Base-by-base conservation (phyloP, 2,888 invertebrate genomes). In the Eubasilissa splendida region DNA sequence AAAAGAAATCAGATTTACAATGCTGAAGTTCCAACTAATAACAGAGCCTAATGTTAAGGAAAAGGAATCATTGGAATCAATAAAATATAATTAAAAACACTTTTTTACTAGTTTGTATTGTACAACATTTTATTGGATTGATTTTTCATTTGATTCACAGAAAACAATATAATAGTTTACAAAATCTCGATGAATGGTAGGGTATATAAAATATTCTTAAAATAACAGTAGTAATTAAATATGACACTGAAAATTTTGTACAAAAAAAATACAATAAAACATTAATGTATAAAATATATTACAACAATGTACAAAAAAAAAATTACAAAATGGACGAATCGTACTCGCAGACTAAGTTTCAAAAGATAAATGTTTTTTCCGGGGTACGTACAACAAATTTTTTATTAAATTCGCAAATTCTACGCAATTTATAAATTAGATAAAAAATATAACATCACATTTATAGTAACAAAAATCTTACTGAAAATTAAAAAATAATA, bases 291-390 rank as follows among this genome's bases (percentile, higher is more conserved):
- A 68, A 79, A 77, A 68, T 77, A 77, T 80, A 58, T 76, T 82
- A 82, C 82, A 82, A 52, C n/a, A 75, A 81, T 79, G 60, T 81
- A 81, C 79, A 79, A 33, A 75, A 76, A 74, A 58, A 50, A 71
- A 82, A 70, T 80, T 77, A 59, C 68, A 76, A 71, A 80, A 80
- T 82, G 82, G 82, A 82, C 82, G 82, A 82, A 82, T 80, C 75
- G 54, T 77, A 65, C 73, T 80, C 80, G 76, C 80, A 76, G 76
- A 79, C 75, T 79, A 66, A 42, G 65, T 74, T 42, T 77, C 50
- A 52, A 12, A 53, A 76, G 52, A 54, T 65, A 50, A 68, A 56
- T 54, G 33, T 70, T 42, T 77, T 52, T 68, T 59, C 58, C 8
- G 68, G 56, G 68, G 22, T 58, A 70, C 56, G 58, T 42, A 52